Conservation (phyloP, 2,113 vertebrate genomes). For the Parus major region DNA sequence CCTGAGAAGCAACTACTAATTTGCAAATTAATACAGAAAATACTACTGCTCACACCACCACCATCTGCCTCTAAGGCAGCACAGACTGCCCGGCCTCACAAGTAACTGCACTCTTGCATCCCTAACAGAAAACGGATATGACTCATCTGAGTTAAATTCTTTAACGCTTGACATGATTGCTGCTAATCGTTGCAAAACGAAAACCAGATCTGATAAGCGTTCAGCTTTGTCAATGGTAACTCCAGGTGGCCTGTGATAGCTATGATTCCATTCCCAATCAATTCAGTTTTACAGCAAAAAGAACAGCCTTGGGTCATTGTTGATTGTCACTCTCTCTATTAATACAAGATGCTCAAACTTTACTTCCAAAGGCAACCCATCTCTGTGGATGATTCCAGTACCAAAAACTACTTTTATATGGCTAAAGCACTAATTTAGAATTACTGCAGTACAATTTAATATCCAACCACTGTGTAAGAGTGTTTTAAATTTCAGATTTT, state of each 20-base stretch:
- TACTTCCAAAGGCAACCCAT: background rate
- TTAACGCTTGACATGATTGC: slow-evolving; percentile 37
- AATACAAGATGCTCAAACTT: background rate
- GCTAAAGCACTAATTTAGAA: background rate
- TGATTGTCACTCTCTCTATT: background rate
- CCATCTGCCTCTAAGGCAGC: background rate
- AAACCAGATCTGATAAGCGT: slow-evolving; percentile 46
- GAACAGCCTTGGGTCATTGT: background rate
- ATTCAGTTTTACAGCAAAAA: background rate
- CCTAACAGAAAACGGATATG: slow-evolving; percentile 60
- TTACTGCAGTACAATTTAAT: background rate
- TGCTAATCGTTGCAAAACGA: slow-evolving; percentile 51
- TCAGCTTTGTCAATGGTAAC: background rate
- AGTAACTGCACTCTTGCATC: slow-evolving; percentile 9
- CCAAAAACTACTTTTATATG: background rate
- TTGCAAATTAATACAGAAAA: background rate
- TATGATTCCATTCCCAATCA: background rate
- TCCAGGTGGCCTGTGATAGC: background rate
- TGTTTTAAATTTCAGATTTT: background rate
- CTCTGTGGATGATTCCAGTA: background rate
- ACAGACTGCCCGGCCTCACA: background rate
- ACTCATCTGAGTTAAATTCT: slow-evolving; percentile 57
- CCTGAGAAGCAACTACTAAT: background rate
- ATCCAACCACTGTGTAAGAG: background rate
- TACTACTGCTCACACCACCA: background rate